phyloP scores from a whole-genome alignment of 2,888 invertebrate genomes.

The Oxycera nigricornis region DNA sequence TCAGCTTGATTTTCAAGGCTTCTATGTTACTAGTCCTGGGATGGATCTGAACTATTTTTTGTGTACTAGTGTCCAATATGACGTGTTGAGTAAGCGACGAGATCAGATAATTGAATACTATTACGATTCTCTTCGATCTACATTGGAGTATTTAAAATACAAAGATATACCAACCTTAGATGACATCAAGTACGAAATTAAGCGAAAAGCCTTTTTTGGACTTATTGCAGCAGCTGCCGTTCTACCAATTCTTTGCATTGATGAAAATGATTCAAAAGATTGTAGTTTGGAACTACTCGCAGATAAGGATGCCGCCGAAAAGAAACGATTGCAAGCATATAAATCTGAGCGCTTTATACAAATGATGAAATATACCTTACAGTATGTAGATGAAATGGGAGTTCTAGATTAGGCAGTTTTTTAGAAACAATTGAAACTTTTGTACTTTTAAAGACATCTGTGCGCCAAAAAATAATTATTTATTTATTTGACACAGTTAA shows the following conservation, averaged over 20 bases:
- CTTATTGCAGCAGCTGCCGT: slow-evolving; percentile 55
- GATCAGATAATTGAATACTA: slow-evolving; percentile 57
- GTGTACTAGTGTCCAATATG: slow-evolving; percentile 54
- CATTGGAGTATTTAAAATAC: slow-evolving; percentile 48
- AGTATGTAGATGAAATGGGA: slow-evolving; percentile 55
- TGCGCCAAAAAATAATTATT: neutral
- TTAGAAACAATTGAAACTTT: neutral
- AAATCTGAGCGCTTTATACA: slow-evolving; percentile 52
- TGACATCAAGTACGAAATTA: slow-evolving; percentile 53
- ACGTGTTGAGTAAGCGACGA: slow-evolving; percentile 53
- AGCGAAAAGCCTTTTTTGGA: slow-evolving; percentile 52
- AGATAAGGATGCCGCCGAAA: slow-evolving; percentile 52
- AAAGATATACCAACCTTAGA: slow-evolving; percentile 52
- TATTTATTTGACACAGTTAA: neutral
- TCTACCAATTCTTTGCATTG: slow-evolving; percentile 54
- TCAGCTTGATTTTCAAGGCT: slow-evolving; percentile 57
- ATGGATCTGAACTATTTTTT: slow-evolving; percentile 60
- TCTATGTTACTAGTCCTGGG: slow-evolving; percentile 57
- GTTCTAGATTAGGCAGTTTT: slow-evolving; percentile 49
- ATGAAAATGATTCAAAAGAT: slow-evolving; percentile 52
- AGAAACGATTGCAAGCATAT: slow-evolving; percentile 53
- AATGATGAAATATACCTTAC: slow-evolving; percentile 53
- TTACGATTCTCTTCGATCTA: slow-evolving; percentile 51
- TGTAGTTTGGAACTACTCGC: slow-evolving; percentile 54
- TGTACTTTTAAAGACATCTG: neutral